phyloP scores from a whole-genome alignment of 92 coral and sea anemone genomes.

The Paragorgia papillata region DNA sequence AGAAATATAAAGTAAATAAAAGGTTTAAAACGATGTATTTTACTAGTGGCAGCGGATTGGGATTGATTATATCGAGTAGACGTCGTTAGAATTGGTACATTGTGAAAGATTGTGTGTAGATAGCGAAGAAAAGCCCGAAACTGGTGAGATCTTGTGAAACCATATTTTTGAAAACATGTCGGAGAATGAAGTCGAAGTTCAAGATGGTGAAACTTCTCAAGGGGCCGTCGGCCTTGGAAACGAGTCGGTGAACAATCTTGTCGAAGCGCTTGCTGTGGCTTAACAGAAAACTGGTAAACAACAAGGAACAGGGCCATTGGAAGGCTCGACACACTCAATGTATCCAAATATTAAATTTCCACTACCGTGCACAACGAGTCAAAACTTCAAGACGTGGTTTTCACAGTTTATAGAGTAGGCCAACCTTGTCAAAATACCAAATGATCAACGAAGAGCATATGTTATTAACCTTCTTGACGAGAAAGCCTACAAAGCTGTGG shows the following conservation, averaged over 20 bases:
- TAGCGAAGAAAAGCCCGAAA: no score
- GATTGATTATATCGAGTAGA: no score
- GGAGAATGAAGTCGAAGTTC: no score
- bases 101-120: no score
- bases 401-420: background rate
- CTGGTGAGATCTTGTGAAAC: no score
- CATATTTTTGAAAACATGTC: no score
- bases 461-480: background rate
- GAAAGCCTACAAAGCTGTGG: conserved; percentile 1
- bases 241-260: background rate
- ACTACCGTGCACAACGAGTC: background rate
- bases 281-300: background rate
- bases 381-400: conserved; percentile 1
- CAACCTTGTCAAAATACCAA: background rate
- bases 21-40: no score
- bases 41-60: no score
- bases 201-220: no score
- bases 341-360: background rate
- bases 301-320: background rate
- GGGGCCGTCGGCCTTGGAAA: no score
- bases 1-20: no score
- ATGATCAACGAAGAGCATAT: background rate
- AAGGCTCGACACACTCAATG: background rate
- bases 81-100: no score
- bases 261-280: background rate